Evolutionary conservation across 2,113 vertebrate genomes (phyloP), one percentile per base, ranked within the genome.

Genomic region (Alethe diademata): DNA sequence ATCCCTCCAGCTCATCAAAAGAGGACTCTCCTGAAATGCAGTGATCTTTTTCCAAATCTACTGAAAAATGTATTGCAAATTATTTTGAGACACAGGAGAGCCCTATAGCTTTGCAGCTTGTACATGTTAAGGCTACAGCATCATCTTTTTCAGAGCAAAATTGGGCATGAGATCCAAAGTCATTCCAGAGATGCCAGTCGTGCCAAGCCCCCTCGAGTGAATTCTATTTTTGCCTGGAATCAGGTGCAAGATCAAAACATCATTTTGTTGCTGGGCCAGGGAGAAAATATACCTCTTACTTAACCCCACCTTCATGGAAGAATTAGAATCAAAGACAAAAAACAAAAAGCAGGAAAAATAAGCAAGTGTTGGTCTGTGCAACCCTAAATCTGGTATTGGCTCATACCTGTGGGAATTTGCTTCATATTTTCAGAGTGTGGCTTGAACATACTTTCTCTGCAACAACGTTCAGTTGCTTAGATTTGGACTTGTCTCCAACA

Each of bases 161-260:
- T 2, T 29, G 11, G 11, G 25, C 8, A 61, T 25, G 6, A 66
- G 22, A 82, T 20, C 23, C 31, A 53, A 60, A 69, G 36, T 43
- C 5, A 61, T 65, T 85, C 84, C 45, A 83, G 54, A 62, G 66
- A n/a, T 73, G 17, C 7, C 1, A 2, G 19, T 66, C 8, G 0
- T 82, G 11, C 58, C 14, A 35, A 78, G 12, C 2, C 2, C 2
- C 4, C 12, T 65, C 9, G 0, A 16, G 8, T 13, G 28, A 18
- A 40, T 86, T 84, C 8, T 38, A 28, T 23, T 92, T 79, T 89
- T 94, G 45, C 33, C 66, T 79, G 24, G 20, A 92, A 53, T 88
- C 58, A 65, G 1, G 2, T 35, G 12, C 25, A 87, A 78, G 33
- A 85, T 47, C n/a, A 45, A 69, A 74, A 64, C 35, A 62, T 7